Evolutionary conservation across 2,797 vertebrate genomes (phyloP), one percentile per base, ranked within the genome.

Genomic region (Gobio occitaniae): DNA sequence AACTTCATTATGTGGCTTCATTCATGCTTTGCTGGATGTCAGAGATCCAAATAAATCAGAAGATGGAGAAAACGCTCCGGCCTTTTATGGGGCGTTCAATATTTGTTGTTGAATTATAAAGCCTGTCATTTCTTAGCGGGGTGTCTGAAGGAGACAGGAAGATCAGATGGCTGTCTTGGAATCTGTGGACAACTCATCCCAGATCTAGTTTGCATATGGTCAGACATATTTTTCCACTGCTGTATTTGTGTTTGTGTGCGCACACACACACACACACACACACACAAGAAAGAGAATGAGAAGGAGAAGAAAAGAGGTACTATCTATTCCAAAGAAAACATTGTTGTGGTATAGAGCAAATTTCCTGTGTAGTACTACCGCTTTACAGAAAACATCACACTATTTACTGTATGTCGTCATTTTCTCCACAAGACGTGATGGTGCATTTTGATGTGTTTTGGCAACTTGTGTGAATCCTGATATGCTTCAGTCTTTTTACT

Each of bases 41-140:
- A 56, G 32, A 54, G 52, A 80, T 50, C 13, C 56, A 80, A 86
- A 85, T 85, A 88, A 87, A 85, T 85, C 80, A 79, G 63, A 83
- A 36, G 63, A 63, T 15, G 70, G 63, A 86, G 80, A 83, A 80
- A 82, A 71, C 19, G 61, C 44, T 47, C 19, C 9, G 21, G 70
- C 25, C 71, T 78, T 59, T 86, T 80, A 63, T 84, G 79, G 65
- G 74, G 78, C 44, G 13, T 84, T 82, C 66, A 82, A 70, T 77
- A 83, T 86, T 85, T 86, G 75, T 84, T 87, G 82, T 85, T 82
- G 83, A 87, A 83, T 83, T 80, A 87, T 83, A 72, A 78, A 52
- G 78, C 68, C 80, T 84, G 72, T 88, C 80, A 75, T 86, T 65
- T 84, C 44, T 79, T 56, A 61, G 36, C 71, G 36, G 50, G 76